These are phyloP conservation scores for Stegodyphus dumicola DNA, from an alignment of 1,140 invertebrate genomes.

Conservation along the genomic window DNA sequence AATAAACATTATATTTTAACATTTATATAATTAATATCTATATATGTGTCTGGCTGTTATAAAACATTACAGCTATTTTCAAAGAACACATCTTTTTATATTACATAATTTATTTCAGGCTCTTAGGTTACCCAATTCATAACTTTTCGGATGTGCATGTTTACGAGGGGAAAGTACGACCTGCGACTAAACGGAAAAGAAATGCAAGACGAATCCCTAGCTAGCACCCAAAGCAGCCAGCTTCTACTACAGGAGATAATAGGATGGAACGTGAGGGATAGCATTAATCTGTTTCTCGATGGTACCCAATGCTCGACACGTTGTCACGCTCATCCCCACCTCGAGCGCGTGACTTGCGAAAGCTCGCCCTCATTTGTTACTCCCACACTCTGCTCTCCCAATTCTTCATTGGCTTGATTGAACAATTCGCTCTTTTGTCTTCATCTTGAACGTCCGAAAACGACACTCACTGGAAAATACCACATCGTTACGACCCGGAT, in stretches of 20 bases:
- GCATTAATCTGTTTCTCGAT: slow-evolving; percentile 48
- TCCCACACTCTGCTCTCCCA: slow-evolving; percentile 12
- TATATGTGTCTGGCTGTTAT: no score
- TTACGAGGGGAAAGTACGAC: no score
- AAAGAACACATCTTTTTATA: no score
- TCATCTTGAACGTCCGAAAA: slow-evolving; percentile 45
- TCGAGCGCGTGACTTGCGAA: slow-evolving; percentile 27
- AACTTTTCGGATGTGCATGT: no score
- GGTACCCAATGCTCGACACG: slow-evolving; percentile 54
- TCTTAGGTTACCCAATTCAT: no score
- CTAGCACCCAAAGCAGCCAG: slow-evolving; percentile 21
- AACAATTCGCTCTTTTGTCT: slow-evolving; percentile 57
- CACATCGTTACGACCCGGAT: slow-evolving; percentile 20
- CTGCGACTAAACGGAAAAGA: background rate
- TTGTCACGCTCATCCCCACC: slow-evolving; percentile 51
- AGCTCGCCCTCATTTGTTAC: slow-evolving; percentile 48
- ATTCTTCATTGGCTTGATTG: slow-evolving; percentile 55
- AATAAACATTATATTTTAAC: no score
- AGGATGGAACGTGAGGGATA: slow-evolving; percentile 43
- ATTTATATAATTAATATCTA: no score
- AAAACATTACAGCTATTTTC: no score
- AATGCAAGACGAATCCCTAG: background rate
- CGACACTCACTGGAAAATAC: slow-evolving; percentile 37
- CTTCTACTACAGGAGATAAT: slow-evolving; percentile 18
- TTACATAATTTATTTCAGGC: no score